A percentile compares a stretch with the other conserved stretches of the same genome.
Conservation (phyloP, 2,113 vertebrate species). For the Pseudolaguvia tuberculata region DNA sequence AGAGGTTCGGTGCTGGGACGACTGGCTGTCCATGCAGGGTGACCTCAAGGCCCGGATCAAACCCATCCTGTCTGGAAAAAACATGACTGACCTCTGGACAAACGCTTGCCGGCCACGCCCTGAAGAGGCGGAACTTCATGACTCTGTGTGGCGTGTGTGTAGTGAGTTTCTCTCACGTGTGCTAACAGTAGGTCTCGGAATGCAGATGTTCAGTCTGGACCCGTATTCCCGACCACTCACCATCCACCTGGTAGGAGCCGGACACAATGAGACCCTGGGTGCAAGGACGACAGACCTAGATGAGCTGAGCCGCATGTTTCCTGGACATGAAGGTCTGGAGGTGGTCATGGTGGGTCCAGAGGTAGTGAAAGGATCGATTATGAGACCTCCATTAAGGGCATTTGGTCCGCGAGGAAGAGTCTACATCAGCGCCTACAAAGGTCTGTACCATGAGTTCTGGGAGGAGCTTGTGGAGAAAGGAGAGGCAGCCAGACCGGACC, state of each 20-base stretch:
- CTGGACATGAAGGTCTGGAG: conserved; percentile 76
- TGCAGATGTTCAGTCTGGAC: conserved; percentile 69
- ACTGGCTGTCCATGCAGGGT: conserved; percentile 84
- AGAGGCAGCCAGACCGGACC: conserved; percentile 72
- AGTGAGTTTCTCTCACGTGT: conserved; percentile 83
- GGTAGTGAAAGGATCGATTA: conserved; percentile 70
- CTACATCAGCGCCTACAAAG: conserved; percentile 81
- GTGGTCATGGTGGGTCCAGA: conserved; percentile 88
- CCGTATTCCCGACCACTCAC: conserved; percentile 73
- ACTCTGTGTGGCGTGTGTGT: conserved; percentile 77
- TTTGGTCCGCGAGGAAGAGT: conserved; percentile 68
- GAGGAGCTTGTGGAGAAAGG: conserved; percentile 83
- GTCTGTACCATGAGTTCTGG: conserved; percentile 91
- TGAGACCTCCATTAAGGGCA: conserved; percentile 70
- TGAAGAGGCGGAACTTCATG: conserved; percentile 66
- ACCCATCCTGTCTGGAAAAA: conserved; percentile 63
- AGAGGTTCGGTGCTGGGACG: conserved; percentile 75
- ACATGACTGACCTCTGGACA: conserved; percentile 82
- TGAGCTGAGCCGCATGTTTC: conserved; percentile 82
- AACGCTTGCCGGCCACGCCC: conserved; percentile 72
- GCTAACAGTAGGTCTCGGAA: conserved; percentile 73
- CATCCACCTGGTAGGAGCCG: conserved; percentile 82
- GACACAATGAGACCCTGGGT: conserved; percentile 79
- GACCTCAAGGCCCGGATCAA: conserved; percentile 68
- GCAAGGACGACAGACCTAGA: conserved; percentile 75